These are phyloP conservation scores for Vireo griseus DNA, from an alignment of 2,797 vertebrate species.

Conservation along the genomic window DNA sequence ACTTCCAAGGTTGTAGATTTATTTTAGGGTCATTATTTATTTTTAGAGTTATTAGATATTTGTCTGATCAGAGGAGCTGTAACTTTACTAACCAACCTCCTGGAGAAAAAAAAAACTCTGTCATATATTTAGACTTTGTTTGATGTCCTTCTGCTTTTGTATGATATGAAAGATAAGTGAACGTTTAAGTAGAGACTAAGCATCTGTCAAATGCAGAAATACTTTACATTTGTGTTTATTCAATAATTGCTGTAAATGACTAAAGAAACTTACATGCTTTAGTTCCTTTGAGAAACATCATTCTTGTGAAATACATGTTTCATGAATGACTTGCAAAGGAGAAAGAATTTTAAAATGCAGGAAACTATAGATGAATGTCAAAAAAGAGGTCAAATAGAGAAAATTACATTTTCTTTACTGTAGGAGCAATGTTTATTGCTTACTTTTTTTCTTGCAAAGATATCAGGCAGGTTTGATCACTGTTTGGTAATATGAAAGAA, in stretches of 20 bases:
- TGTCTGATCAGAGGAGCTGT: neutral
- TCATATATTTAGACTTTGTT: neutral
- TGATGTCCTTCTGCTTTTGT: neutral
- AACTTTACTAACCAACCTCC: neutral
- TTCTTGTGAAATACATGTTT: neutral
- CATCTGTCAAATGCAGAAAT: neutral
- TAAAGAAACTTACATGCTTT: neutral
- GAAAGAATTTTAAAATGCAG: neutral
- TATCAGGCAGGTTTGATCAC: neutral
- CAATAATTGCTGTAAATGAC: neutral
- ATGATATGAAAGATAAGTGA: neutral
- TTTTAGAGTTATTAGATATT: neutral
- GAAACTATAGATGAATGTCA: neutral
- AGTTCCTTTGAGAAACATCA: neutral
- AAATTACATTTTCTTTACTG: neutral
- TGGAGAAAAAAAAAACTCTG: neutral
- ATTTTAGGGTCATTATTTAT: neutral
- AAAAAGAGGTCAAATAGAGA: neutral
- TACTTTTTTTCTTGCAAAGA: rapidly evolving
- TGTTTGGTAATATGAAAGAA: neutral
- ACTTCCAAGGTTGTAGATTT: neutral
- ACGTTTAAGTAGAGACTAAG: neutral
- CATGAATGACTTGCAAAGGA: neutral
- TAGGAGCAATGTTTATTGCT: neutral
- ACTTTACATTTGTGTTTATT: neutral